Conservation (phyloP, 2,888 invertebrate species). For the Parnassius smintheus region DNA sequence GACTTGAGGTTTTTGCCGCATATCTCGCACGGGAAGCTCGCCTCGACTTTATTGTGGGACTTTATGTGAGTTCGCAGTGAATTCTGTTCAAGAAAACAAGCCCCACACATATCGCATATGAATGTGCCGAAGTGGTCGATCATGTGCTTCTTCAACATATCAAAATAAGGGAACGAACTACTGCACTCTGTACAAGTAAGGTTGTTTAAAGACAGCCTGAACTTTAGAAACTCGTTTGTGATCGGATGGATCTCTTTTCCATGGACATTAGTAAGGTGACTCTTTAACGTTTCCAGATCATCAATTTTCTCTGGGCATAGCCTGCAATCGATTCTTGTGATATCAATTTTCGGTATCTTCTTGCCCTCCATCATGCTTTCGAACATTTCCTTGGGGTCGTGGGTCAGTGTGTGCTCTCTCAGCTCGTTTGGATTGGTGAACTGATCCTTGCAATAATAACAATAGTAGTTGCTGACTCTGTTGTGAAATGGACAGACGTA, state of each 20-base stretch:
- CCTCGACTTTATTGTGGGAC: slow-evolving; percentile 67
- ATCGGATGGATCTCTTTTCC: slow-evolving; percentile 47
- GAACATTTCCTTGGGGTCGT: slow-evolving; percentile 56
- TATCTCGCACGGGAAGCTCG: slow-evolving; percentile 70
- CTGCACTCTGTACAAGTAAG: slow-evolving; percentile 64
- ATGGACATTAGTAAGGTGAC: slow-evolving; percentile 52
- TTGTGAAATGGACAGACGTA: slow-evolving; percentile 67
- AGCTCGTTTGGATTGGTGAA: slow-evolving; percentile 65
- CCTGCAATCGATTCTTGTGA: slow-evolving; percentile 66
- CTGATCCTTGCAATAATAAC: slow-evolving; percentile 68
- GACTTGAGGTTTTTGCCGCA: slow-evolving; percentile 72
- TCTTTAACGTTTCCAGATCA: slow-evolving; percentile 51
- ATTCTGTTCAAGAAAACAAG: slow-evolving; percentile 68
- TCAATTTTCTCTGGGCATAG: slow-evolving; percentile 61
- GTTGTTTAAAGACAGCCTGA: slow-evolving; percentile 55
- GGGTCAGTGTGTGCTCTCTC: slow-evolving; percentile 59
- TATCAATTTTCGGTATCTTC: slow-evolving; percentile 68
- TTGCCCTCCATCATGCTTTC: slow-evolving; percentile 59
- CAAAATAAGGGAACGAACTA: slow-evolving; percentile 59
- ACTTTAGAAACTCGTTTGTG: slow-evolving; percentile 62
- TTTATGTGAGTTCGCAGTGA: slow-evolving; percentile 69
- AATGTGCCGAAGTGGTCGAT: slow-evolving; percentile 65
- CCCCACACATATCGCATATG: slow-evolving; percentile 68
- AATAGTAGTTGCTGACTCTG: slow-evolving; percentile 67
- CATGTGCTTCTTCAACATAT: slow-evolving; percentile 66